phyloP scores from a whole-genome alignment of 2,113 vertebrate genomes.

The Proteles cristata region DNA sequence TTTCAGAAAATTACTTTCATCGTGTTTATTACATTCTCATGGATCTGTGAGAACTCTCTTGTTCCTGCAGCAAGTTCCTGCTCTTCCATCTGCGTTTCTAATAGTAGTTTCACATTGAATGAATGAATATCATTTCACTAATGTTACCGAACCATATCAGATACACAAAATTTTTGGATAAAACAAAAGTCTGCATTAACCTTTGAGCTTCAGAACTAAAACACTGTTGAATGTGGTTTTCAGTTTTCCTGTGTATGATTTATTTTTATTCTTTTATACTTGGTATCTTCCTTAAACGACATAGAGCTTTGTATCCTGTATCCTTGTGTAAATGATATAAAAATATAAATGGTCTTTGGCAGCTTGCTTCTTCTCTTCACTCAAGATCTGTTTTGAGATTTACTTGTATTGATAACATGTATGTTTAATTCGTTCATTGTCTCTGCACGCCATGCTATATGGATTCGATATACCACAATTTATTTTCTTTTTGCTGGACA shows the following conservation, averaged over 20 bases:
- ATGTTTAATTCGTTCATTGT: background rate
- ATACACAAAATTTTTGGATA: background rate
- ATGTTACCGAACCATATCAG: background rate
- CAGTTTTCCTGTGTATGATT: background rate
- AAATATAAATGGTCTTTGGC: background rate
- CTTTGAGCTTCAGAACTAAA: conserved; percentile 37
- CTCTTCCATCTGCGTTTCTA: background rate
- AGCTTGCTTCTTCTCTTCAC: background rate
- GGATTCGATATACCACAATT: background rate
- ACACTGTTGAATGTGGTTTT: background rate
- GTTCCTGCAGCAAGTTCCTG: background rate
- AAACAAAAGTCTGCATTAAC: background rate
- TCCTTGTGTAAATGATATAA: background rate
- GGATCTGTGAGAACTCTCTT: background rate
- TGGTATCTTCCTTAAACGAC: background rate
- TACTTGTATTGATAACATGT: background rate
- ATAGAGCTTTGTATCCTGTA: background rate
- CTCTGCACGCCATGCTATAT: background rate
- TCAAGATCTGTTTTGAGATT: conserved; percentile 15
- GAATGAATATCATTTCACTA: background rate
- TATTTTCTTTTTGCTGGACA: background rate
- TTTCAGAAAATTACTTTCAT: conserved; percentile 27
- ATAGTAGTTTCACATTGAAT: background rate
- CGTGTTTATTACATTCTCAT: background rate
- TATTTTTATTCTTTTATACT: conserved; percentile 17